Percentiles rank a stretch among this genome's conserved stretches.
phyloP scores from a whole-genome alignment of 2,888 invertebrate species.

The Hyppa rectilinea region DNA sequence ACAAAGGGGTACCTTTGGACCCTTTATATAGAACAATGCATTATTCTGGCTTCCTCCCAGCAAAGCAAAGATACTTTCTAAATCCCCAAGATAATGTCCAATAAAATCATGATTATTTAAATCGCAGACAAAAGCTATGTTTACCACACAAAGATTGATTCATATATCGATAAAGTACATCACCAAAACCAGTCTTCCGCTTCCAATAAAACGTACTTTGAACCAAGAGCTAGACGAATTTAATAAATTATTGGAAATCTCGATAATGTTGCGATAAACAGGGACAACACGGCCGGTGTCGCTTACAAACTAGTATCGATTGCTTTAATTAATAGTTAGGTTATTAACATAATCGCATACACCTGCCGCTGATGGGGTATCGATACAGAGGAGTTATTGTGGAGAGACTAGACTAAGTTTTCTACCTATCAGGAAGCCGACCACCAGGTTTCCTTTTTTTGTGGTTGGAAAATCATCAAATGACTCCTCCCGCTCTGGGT shows the following conservation, averaged over 20 bases:
- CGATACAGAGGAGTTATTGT: slow-evolving; percentile 28
- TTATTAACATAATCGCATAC: slow-evolving; percentile 74
- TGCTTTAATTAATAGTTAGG: slow-evolving; percentile 71
- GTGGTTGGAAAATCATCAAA: too few species aligned
- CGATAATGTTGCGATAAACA: slow-evolving; percentile 53
- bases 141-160: background rate
- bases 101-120: too few species aligned
- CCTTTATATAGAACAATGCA: too few species aligned
- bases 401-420: slow-evolving; percentile 35
- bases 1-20: too few species aligned
- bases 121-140: background rate
- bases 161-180: slow-evolving; percentile 11
- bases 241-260: slow-evolving; percentile 55
- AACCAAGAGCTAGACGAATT: slow-evolving; percentile 46
- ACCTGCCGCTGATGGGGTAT: slow-evolving; percentile 66
- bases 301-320: slow-evolving; percentile 71
- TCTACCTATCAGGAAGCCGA: slow-evolving; percentile 18
- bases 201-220: slow-evolving; percentile 52
- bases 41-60: too few species aligned
- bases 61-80: too few species aligned
- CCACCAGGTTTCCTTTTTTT: too few species aligned
- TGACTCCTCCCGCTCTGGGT: too few species aligned
- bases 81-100: too few species aligned
- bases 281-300: slow-evolving; percentile 55
- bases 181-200: slow-evolving; percentile 25